Conservation (phyloP, 1,140 invertebrate genomes). For the Lamellibrachia luymesi region DNA sequence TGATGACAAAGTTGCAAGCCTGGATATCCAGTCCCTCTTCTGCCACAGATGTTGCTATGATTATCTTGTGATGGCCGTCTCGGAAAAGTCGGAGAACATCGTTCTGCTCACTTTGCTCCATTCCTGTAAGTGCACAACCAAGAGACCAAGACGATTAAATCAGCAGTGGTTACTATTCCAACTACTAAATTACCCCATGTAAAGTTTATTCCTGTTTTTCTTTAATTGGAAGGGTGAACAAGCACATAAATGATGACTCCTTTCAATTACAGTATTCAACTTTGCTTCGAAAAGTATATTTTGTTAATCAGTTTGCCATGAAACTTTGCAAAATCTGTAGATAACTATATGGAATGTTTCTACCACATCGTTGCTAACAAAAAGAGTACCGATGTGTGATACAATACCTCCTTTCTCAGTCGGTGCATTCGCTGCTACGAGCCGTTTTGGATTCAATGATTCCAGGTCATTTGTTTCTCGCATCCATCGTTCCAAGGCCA, state of each 20-base stretch:
- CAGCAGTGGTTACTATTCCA: background rate
- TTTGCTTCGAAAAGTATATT: no score
- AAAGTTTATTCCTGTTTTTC: background rate
- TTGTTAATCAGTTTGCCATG: background rate
- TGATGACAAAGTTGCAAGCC: constrained; percentile 53
- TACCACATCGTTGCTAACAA: no score
- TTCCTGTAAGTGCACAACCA: constrained; percentile 32
- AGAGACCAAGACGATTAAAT: no score
- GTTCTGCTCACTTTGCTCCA: constrained; percentile 41
- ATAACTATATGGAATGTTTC: no score
- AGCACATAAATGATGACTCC: background rate
- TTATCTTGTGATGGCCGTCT: constrained; percentile 40
- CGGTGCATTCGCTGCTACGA: constrained; percentile 38
- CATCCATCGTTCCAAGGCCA: constrained; percentile 40
- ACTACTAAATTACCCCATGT: background rate
- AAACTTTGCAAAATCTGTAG: background rate
- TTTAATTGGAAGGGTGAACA: background rate
- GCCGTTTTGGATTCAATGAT: constrained; percentile 33
- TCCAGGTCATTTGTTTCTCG: constrained; percentile 31
- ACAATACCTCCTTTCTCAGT: constrained; percentile 36
- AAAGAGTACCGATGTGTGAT: background rate
- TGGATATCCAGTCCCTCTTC: constrained; percentile 56
- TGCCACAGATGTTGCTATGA: constrained; percentile 55
- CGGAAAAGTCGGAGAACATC: constrained; percentile 41
- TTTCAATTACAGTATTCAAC: no score